These are phyloP conservation scores for Pandemis cinnamomeana DNA, from an alignment of 2,888 invertebrate species.

Conservation along the genomic window DNA sequence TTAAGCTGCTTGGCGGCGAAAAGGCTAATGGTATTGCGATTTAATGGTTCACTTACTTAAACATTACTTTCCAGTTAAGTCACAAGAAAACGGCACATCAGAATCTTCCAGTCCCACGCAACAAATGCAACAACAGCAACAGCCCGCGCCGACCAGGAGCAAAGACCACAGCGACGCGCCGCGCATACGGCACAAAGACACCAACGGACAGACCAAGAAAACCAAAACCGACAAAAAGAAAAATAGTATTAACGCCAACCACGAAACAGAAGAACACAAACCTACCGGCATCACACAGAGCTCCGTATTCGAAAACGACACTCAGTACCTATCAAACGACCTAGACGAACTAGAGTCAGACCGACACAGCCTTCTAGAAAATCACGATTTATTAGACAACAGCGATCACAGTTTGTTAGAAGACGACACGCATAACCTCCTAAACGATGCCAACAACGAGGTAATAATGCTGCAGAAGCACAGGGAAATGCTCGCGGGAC, in stretches of 20 bases:
- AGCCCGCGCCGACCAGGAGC: conserved; percentile 79
- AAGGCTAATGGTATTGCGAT: no score
- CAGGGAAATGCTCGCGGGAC: conserved; percentile 72
- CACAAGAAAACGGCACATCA: conserved; percentile 83
- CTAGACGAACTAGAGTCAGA: conserved; percentile 80
- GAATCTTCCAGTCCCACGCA: conserved; percentile 80
- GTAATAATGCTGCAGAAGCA: conserved; percentile 75
- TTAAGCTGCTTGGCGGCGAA: no score
- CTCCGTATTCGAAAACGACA: conserved; percentile 72
- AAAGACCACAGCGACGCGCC: conserved; percentile 76
- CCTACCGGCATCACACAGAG: conserved; percentile 46
- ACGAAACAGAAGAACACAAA: conserved; percentile 50
- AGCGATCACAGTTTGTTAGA: conserved; percentile 78
- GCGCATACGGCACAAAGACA: conserved; percentile 75
- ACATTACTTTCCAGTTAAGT: conserved; percentile 66
- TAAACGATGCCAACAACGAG: conserved; percentile 70
- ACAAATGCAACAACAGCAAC: conserved; percentile 53
- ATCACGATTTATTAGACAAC: conserved; percentile 76
- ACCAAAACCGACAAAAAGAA: conserved; percentile 80
- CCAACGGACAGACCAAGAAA: conserved; percentile 76
- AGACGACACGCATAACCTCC: conserved; percentile 74
- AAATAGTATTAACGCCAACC: conserved; percentile 76
- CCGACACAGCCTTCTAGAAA: conserved; percentile 78
- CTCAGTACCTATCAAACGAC: conserved; percentile 72
- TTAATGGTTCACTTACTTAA: neutral